These are phyloP conservation scores for Spisula solida DNA, from an alignment of 2,888 invertebrate genomes.

Conservation along the genomic window DNA sequence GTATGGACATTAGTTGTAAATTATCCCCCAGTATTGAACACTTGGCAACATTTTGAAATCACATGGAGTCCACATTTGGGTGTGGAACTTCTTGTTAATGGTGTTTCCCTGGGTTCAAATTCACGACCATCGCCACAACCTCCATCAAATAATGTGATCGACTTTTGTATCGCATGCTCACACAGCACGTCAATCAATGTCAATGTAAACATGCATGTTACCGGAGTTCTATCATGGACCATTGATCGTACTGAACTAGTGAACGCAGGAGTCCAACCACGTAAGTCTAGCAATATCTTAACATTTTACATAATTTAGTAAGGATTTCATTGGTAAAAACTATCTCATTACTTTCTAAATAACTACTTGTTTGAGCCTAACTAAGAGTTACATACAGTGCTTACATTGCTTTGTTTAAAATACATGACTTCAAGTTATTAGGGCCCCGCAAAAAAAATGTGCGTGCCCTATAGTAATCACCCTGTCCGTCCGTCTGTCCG, in stretches of 20 bases:
- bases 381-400: too few relatives aligned
- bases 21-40: slow-evolving; percentile 62
- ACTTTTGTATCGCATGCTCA: slow-evolving; percentile 68
- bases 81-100: slow-evolving; percentile 70
- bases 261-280: slow-evolving; percentile 57
- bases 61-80: slow-evolving; percentile 77
- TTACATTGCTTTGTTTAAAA: too few relatives aligned
- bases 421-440: too few relatives aligned
- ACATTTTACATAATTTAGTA: too few relatives aligned
- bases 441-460: too few relatives aligned
- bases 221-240: slow-evolving; percentile 66
- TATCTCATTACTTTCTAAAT: too few relatives aligned
- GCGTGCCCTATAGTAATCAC: too few relatives aligned
- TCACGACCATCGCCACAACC: slow-evolving; percentile 58
- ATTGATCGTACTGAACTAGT: slow-evolving; percentile 72
- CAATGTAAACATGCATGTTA: slow-evolving; percentile 61
- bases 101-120: slow-evolving; percentile 68
- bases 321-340: too few relatives aligned
- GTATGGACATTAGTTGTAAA: slow-evolving; percentile 69
- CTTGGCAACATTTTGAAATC: slow-evolving; percentile 77
- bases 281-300: slow-evolving; percentile 37
- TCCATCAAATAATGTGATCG: slow-evolving; percentile 17
- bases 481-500: too few relatives aligned
- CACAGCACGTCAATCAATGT: slow-evolving; percentile 43
- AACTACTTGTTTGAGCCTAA: too few relatives aligned